Conservation (phyloP, 2,113 vertebrate genomes). For the Argyrosomus japonicus region DNA sequence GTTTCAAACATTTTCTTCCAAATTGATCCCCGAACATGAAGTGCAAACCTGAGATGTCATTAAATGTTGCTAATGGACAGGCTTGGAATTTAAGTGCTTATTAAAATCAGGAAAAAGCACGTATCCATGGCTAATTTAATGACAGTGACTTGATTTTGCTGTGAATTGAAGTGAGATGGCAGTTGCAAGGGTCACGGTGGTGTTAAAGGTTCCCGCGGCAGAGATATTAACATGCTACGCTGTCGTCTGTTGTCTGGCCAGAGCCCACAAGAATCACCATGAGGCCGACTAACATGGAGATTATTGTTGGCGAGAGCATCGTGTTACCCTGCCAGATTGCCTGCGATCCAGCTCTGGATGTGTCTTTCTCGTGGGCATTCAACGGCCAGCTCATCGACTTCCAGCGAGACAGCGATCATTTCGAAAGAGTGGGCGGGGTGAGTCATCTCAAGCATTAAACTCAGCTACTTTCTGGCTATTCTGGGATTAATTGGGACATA, state of each 20-base stretch:
- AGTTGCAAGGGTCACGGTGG: slow-evolving; percentile 34
- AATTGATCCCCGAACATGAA: slow-evolving; percentile 51
- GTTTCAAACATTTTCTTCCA: slow-evolving; percentile 45
- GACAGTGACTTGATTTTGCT: slow-evolving; percentile 24
- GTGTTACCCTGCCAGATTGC: slow-evolving; percentile 94
- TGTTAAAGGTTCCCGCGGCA: slow-evolving; percentile 52
- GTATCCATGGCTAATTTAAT: slow-evolving; percentile 18
- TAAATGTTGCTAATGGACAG: slow-evolving; percentile 55
- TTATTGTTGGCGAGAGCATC: slow-evolving; percentile 94
- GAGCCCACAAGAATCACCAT: slow-evolving; percentile 93
- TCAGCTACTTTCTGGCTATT: slow-evolving; percentile 60
- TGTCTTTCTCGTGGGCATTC: slow-evolving; percentile 95
- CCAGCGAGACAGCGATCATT: slow-evolving; percentile 89
- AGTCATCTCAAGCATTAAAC: slow-evolving; percentile 81
- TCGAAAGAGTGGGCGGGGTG: slow-evolving; percentile 95
- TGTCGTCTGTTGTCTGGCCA: slow-evolving; percentile 78
- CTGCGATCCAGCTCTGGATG: slow-evolving; percentile 90
- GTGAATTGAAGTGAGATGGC: slow-evolving; percentile 14
- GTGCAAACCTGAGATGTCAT: slow-evolving; percentile 53
- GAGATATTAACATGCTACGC: slow-evolving; percentile 64
- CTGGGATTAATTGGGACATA: slow-evolving; percentile 69
- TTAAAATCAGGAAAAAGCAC: slow-evolving; percentile 46
- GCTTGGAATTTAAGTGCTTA: slow-evolving; percentile 51
- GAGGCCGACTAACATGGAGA: slow-evolving; percentile 94
- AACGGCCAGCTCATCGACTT: slow-evolving; percentile 91